Base-by-base conservation (phyloP, 23 tunicate species). In the Ascidia mentula region DNA sequence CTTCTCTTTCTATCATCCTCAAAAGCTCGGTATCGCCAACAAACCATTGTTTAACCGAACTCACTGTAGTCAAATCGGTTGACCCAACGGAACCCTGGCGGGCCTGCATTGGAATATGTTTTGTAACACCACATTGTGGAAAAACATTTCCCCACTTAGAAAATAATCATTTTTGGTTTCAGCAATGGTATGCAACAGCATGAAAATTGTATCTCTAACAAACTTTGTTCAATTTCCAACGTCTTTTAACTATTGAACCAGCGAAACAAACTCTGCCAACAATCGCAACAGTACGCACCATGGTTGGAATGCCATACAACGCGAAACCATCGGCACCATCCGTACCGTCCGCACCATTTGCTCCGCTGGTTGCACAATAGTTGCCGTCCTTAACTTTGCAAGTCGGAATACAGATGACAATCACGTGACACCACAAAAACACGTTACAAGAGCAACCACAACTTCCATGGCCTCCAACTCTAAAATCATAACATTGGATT, bases 31-130 rank as follows among this genome's bases (percentile, higher is more conserved):
- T 32, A 31, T 81, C 85, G 32, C 18, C 20, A 70, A 70, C 77
- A 30, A 81, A 81, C 75, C 74, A 81, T 3, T 61, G 37, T 70
- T 81, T 81, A 0, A 81, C 77, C 18, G 37, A n/a, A 13, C 18
- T n/a, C 1, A 39, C 33, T 18, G 31, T 32, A 12, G 60, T 61
- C 36, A 81, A 4, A 32, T 34, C 38, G 22, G 77, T 32, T 13
- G 0, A 26, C 22, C 38, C 46, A 6, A 81, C 42, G n/a, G 26
- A 30, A 1, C 85, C 85, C 22, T 26, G 53, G 15, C 15, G 12
- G 12, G 15, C 53, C 53, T 42, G 53, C 12, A 42, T n/a, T n/a
- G n/a, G n/a, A n/a, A n/a, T n/a, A n/a, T n/a, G n/a, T n/a, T n/a
- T n/a, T n/a, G n/a, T n/a, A n/a, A n/a, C n/a, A n/a, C n/a, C n/a